These are phyloP conservation scores for Sigmodon hispidus DNA, from an alignment of 2,113 vertebrate genomes.

Conservation along the genomic window DNA sequence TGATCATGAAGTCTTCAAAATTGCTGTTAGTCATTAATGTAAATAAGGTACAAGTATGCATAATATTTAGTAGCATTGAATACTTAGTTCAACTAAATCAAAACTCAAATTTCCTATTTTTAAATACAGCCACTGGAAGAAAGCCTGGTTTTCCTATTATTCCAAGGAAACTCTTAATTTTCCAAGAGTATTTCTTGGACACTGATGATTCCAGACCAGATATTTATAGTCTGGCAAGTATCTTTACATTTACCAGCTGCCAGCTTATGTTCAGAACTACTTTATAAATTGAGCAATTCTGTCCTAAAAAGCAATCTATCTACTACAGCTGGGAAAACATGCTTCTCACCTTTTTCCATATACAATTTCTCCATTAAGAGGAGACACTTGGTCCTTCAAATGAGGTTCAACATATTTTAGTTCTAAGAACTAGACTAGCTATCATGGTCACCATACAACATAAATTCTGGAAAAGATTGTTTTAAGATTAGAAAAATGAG, in stretches of 20 bases:
- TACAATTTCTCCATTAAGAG: background rate
- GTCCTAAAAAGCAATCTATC: constrained; percentile 40
- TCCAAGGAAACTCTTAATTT: constrained; percentile 55
- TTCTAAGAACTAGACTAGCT: background rate
- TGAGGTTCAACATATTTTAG: background rate
- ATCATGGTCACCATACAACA: background rate
- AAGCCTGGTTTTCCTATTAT: constrained; percentile 46
- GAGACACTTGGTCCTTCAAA: background rate
- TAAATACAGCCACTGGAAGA: background rate
- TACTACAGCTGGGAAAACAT: constrained; percentile 1
- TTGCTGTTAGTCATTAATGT: background rate
- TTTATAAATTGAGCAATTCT: constrained; percentile 25
- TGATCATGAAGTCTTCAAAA: background rate
- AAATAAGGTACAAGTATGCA: background rate
- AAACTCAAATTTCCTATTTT: background rate
- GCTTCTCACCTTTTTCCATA: background rate
- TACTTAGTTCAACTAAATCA: background rate
- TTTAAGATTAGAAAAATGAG: background rate
- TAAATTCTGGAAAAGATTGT: background rate
- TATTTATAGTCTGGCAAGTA: constrained; percentile 68
- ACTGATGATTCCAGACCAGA: constrained; percentile 28
- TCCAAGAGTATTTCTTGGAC: constrained; percentile 53
- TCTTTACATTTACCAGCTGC: constrained; percentile 18
- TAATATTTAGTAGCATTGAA: background rate
- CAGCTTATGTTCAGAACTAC: constrained; percentile 37